Evolutionary conservation across 2,888 invertebrate species (phyloP).

Genomic region (Aphodius granarius): DNA sequence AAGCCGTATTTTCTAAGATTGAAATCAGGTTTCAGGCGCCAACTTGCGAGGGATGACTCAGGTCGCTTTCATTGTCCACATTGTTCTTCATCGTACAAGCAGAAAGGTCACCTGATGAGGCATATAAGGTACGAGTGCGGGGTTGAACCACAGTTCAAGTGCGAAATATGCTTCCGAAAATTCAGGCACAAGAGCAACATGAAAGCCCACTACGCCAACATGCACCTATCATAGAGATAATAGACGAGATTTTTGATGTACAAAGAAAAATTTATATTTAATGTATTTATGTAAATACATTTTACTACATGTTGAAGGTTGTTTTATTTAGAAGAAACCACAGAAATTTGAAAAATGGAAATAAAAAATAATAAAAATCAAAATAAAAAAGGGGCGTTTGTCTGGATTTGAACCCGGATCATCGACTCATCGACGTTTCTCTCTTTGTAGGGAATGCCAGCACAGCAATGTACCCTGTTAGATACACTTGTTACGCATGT

Average conservation of each 20-base stretch:
- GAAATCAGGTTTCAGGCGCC: conserved; percentile 4
- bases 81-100: conserved; percentile 55
- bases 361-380: background rate
- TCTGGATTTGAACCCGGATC: background rate
- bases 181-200: conserved; percentile 35
- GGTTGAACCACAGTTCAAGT: conserved; percentile 55
- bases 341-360: background rate
- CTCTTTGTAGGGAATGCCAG: background rate
- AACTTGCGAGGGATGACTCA: background rate
- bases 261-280: background rate
- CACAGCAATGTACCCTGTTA: background rate
- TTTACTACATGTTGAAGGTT: background rate
- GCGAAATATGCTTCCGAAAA: conserved; percentile 49
- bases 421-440: background rate
- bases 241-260: background rate
- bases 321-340: background rate
- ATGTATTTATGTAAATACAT: too few species aligned
- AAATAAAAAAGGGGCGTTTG: background rate
- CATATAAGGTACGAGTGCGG: conserved; percentile 64
- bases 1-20: too few species aligned
- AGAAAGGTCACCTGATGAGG: conserved; percentile 71
- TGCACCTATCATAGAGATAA: too few species aligned
- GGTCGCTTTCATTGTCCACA: conserved; percentile 35
- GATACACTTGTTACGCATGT: conserved; percentile 3
- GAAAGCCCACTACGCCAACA: conserved; percentile 6